phyloP scores from a whole-genome alignment of 2,113 vertebrate genomes.

The Nansenia antarctica region DNA sequence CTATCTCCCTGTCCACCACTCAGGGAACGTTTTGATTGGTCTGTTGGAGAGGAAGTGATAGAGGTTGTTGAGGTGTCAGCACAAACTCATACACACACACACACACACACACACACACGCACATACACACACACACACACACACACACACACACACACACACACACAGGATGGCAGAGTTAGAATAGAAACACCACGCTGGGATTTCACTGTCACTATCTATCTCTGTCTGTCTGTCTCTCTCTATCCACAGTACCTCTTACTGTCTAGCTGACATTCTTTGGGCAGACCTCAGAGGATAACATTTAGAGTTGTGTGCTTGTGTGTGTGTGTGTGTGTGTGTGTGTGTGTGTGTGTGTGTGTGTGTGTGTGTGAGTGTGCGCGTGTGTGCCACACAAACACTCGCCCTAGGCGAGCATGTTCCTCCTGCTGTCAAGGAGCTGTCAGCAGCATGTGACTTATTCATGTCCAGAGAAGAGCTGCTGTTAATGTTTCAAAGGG shows the following conservation, averaged over 20 bases:
- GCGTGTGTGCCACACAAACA: not conserved
- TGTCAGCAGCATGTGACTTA: not conserved
- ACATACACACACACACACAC: no score
- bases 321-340: not conserved
- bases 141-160: no score
- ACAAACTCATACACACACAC: no score
- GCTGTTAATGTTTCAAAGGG: not conserved
- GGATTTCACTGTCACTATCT: not conserved
- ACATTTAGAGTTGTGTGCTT: not conserved
- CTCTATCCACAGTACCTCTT: not conserved
- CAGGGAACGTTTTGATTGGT: no score
- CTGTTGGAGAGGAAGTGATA: no score
- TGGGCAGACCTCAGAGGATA: no score
- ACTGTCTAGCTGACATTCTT: no score
- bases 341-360: not conserved
- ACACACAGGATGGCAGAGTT: no score
- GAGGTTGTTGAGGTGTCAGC: no score
- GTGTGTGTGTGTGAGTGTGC: not conserved
- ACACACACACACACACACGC: no score
- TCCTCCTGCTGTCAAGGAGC: not conserved
- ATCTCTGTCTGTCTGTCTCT: not conserved
- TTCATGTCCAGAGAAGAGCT: not conserved
- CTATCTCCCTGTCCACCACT: no score
- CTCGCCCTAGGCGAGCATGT: not conserved
- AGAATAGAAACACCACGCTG: no score